Conservation (phyloP, 2,113 vertebrate genomes). For the Indicator indicator region DNA sequence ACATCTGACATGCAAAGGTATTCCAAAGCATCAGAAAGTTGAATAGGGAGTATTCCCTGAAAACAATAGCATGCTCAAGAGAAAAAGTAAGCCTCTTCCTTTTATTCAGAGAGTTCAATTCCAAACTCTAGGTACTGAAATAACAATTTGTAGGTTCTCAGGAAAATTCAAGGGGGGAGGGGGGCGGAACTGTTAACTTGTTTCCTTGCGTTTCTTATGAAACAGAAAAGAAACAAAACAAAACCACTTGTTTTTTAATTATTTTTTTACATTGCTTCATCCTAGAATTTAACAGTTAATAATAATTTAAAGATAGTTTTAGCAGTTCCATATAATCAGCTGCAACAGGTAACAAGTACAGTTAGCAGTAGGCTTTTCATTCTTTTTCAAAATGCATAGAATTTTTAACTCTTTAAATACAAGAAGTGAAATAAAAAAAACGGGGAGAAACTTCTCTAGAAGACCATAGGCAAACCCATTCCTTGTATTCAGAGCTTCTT, state of each 20-base stretch:
- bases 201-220: background rate
- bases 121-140: background rate
- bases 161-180: background rate
- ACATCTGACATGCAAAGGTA: background rate
- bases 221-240: background rate
- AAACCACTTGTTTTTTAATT: too few relatives aligned
- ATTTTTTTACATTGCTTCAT: background rate
- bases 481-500: background rate
- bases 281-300: background rate
- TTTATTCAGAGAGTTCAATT: background rate
- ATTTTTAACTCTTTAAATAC: background rate
- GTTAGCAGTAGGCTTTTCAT: background rate
- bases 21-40: background rate
- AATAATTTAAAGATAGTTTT: background rate
- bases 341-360: background rate
- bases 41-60: background rate
- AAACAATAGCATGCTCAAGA: background rate
- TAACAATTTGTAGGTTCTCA: background rate
- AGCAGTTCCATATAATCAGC: background rate
- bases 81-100: background rate
- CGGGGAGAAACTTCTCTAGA: background rate
- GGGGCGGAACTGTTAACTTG: rapidly evolving
- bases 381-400: background rate
- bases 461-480: background rate
- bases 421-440: background rate